Evolutionary conservation across 2,113 vertebrate species (phyloP).

Genomic region (Poecilia latipinna): DNA sequence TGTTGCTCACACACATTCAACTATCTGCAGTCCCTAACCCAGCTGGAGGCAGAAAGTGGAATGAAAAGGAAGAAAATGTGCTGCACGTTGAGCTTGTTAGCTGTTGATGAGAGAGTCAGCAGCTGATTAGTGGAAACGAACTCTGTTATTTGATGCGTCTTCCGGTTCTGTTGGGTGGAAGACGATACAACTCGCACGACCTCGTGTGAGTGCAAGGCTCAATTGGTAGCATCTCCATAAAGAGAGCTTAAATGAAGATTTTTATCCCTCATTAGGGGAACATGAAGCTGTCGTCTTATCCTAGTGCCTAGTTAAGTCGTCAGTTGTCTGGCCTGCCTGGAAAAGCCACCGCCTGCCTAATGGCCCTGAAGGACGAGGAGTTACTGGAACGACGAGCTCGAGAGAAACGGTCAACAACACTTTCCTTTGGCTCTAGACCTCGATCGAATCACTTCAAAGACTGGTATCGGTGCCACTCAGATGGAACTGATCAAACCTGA

Average conservation of each 20-base stretch:
- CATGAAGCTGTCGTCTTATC: slow-evolving; percentile 39
- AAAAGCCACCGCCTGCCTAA: slow-evolving; percentile 46
- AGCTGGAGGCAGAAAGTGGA: slow-evolving; percentile 7
- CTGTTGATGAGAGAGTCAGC: slow-evolving; percentile 16
- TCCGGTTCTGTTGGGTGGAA: not conserved
- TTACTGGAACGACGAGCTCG: slow-evolving; percentile 48
- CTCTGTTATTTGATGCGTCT: slow-evolving; percentile 24
- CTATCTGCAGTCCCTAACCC: not conserved
- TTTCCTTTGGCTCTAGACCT: slow-evolving; percentile 34
- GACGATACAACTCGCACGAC: slow-evolving; percentile 12
- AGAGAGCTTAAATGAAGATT: slow-evolving; percentile 49
- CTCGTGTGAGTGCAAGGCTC: slow-evolving; percentile 19
- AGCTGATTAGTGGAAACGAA: slow-evolving; percentile 25
- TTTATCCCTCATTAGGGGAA: slow-evolving; percentile 37
- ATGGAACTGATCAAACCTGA: slow-evolving; percentile 50
- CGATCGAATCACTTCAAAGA: slow-evolving; percentile 41
- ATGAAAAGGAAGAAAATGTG: not conserved
- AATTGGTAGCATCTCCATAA: slow-evolving; percentile 19
- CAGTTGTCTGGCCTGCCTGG: slow-evolving; percentile 52
- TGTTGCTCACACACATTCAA: slow-evolving; percentile 6
- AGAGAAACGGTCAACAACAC: slow-evolving; percentile 48
- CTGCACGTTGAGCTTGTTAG: not conserved
- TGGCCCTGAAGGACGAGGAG: slow-evolving; percentile 49
- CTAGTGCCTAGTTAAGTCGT: slow-evolving; percentile 63
- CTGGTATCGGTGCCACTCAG: slow-evolving; percentile 4